Evolutionary conservation across 1,140 invertebrate species (phyloP).

Genomic region (Drosophila dunni): DNA sequence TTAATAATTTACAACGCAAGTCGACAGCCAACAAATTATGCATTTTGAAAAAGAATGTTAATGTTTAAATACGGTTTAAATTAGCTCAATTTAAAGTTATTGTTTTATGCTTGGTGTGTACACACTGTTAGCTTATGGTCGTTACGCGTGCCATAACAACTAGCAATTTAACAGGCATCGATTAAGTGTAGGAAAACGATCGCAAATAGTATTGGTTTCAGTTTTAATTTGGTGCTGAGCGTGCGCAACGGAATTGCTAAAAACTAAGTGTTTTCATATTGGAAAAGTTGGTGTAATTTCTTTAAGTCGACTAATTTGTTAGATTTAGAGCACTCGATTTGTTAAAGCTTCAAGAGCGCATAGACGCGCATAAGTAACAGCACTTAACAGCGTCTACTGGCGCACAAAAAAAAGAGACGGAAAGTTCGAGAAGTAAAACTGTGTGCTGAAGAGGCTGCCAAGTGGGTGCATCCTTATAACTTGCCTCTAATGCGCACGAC

Average conservation of each 20-base stretch:
- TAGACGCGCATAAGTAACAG: conserved; percentile 26
- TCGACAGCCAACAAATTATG: conserved; percentile 5
- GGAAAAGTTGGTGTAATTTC: background rate
- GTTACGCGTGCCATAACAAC: background rate
- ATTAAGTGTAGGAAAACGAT: background rate
- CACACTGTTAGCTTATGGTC: background rate
- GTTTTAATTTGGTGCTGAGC: background rate
- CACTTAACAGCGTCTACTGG: conserved; percentile 9
- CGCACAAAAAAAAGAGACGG: background rate
- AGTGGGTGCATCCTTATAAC: conserved; percentile 44
- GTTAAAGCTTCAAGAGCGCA: conserved; percentile 25
- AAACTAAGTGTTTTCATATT: background rate
- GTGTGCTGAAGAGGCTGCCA: conserved; percentile 31
- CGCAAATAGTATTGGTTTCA: background rate
- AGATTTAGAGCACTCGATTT: conserved; percentile 21
- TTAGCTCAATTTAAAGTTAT: background rate
- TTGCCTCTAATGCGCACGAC: conserved; percentile 65
- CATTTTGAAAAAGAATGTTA: conserved; percentile 8
- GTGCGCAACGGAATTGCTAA: background rate
- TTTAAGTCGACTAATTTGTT: conserved; percentile 17
- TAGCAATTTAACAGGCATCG: background rate
- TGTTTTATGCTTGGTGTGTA: background rate
- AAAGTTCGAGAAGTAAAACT: background rate
- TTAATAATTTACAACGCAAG: conserved; percentile 23
- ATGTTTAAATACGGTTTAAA: background rate